phyloP scores from a whole-genome alignment of 2,888 invertebrate genomes.

The Gymnosoma rotundatum region DNA sequence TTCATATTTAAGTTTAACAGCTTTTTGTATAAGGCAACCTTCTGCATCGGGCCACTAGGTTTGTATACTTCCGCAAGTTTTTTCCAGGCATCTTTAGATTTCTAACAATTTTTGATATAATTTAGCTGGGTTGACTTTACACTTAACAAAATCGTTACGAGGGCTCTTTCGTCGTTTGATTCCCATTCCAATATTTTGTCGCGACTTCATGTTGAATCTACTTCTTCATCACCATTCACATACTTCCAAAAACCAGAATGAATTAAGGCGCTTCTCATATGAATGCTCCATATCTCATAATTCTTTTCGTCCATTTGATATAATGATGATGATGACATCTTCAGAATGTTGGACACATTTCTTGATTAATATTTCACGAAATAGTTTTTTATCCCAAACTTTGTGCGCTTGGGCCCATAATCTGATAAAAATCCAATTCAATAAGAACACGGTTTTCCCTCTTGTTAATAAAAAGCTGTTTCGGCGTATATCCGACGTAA shows the following conservation, averaged over 20 bases:
- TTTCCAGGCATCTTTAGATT: too few species aligned
- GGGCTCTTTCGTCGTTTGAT: slow-evolving; percentile 56
- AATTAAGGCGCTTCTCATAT: too few species aligned
- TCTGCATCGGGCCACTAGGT: slow-evolving; percentile 53
- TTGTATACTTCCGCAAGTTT: too few species aligned
- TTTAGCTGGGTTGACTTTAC: slow-evolving; percentile 52
- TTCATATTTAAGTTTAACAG: slow-evolving; percentile 52
- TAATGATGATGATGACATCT: slow-evolving; percentile 10
- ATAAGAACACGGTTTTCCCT: too few species aligned
- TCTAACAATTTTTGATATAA: slow-evolving; percentile 36
- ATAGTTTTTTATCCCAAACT: too few species aligned
- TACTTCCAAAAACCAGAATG: too few species aligned
- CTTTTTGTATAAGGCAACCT: slow-evolving; percentile 58
- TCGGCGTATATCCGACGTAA: too few species aligned
- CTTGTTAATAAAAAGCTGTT: too few species aligned
- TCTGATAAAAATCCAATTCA: too few species aligned
- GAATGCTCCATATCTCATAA: slow-evolving; percentile 46
- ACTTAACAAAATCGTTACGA: slow-evolving; percentile 43
- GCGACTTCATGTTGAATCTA: slow-evolving; percentile 25
- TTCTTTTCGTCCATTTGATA: slow-evolving; percentile 39
- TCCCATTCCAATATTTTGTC: too few species aligned
- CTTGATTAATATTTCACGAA: too few species aligned
- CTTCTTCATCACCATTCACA: not conserved
- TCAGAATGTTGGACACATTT: not conserved
- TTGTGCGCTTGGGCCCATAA: too few species aligned